Evolutionary conservation across 1,140 invertebrate genomes (phyloP).

Genomic region (Drosophila jambulina): DNA sequence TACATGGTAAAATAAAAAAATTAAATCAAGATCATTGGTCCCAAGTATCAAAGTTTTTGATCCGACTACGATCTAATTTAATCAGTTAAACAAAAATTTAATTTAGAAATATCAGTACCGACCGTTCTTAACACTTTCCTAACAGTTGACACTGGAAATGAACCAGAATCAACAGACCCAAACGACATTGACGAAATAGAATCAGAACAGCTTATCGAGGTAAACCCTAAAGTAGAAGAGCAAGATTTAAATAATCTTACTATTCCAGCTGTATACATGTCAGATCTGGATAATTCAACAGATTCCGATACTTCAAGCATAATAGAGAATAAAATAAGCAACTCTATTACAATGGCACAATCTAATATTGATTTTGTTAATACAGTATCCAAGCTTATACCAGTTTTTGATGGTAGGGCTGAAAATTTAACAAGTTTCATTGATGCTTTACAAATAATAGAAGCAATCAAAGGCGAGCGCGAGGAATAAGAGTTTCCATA

Average conservation of each 20-base stretch:
- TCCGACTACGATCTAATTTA: background rate
- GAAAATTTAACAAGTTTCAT: too few species aligned
- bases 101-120: constrained; percentile 27
- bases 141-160: constrained; percentile 25
- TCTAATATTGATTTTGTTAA: too few species aligned
- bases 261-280: background rate
- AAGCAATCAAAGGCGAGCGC: too few species aligned
- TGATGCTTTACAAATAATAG: too few species aligned
- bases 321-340: too few species aligned
- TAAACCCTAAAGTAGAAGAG: constrained; percentile 17
- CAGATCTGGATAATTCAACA: constrained; percentile 3
- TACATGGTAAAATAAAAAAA: background rate
- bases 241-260: too few species aligned
- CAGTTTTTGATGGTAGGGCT: too few species aligned
- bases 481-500: too few species aligned
- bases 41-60: constrained; percentile 3
- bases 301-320: background rate
- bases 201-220: background rate
- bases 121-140: constrained; percentile 7
- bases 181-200: background rate
- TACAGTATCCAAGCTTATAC: too few species aligned
- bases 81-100: too few species aligned
- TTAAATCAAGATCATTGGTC: background rate
- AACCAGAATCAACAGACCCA: constrained; percentile 21
- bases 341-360: too few species aligned